Evolutionary conservation across 2,888 invertebrate species (phyloP).

Genomic region (Apodemia zela): DNA sequence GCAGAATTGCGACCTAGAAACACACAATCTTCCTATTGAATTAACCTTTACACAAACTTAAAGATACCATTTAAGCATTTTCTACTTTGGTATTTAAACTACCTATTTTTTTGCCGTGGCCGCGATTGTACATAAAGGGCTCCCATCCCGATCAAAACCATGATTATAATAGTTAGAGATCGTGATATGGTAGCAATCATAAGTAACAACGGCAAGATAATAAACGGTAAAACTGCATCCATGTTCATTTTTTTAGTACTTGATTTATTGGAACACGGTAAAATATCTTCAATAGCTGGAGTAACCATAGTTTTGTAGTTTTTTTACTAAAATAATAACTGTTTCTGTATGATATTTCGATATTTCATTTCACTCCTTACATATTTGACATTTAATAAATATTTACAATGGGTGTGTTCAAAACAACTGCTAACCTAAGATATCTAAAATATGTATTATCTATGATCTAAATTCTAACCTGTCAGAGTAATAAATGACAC

Average conservation of each 20-base stretch:
- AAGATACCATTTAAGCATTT: background rate
- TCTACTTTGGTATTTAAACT: background rate
- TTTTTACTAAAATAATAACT: too few relatives aligned
- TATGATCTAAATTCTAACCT: too few relatives aligned
- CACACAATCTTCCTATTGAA: background rate
- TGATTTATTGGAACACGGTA: constrained; percentile 46
- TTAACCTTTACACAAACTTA: background rate
- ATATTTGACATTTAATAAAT: too few relatives aligned
- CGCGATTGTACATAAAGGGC: constrained; percentile 63
- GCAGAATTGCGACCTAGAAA: constrained; percentile 86
- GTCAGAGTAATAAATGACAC: too few relatives aligned
- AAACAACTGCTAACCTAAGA: too few relatives aligned
- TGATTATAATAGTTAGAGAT: constrained; percentile 55
- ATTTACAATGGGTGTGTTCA: too few relatives aligned
- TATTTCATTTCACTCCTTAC: too few relatives aligned
- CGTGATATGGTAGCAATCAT: constrained; percentile 56
- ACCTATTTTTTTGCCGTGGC: constrained; percentile 72
- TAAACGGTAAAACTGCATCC: constrained; percentile 61
- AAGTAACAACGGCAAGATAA: constrained; percentile 60
- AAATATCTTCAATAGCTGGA: constrained; percentile 54
- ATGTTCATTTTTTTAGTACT: constrained; percentile 55
- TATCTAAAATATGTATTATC: too few relatives aligned
- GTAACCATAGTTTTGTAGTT: constrained; percentile 42
- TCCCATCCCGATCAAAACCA: constrained; percentile 67
- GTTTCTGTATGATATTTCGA: too few relatives aligned